These are phyloP conservation scores for Philhelius pedissequus DNA, from an alignment of 2,888 invertebrate species.

Conservation along the genomic window DNA sequence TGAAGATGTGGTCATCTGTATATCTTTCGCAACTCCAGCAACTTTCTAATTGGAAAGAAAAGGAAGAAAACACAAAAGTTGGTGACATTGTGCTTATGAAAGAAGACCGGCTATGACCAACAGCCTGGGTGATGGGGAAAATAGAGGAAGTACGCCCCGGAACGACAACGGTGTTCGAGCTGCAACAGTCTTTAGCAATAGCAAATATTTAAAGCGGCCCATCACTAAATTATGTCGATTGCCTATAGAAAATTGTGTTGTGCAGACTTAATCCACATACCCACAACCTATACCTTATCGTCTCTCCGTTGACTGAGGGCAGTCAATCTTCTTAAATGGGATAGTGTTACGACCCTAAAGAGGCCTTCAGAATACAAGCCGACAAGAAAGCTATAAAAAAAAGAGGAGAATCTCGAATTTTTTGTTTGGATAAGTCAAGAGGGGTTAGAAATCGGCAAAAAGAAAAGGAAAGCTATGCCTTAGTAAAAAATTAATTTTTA, in stretches of 20 bases:
- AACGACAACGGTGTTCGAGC: neutral
- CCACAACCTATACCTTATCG: no score
- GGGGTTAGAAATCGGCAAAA: no score
- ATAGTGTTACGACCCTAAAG: no score
- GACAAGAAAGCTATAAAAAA: no score
- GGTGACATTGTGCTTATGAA: slow-evolving; percentile 24
- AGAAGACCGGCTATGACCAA: neutral
- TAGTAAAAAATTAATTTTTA: no score
- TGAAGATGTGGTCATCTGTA: slow-evolving; percentile 25
- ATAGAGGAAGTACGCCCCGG: neutral
- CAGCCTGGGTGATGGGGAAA: slow-evolving; percentile 22
- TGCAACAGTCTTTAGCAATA: neutral
- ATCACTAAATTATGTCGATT: neutral
- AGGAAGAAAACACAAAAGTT: neutral
- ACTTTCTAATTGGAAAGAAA: slow-evolving; percentile 1
- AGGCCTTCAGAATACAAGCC: no score
- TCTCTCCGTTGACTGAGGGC: no score
- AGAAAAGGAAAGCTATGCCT: no score
- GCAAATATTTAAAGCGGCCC: neutral
- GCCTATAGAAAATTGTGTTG: neutral
- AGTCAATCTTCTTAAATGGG: no score
- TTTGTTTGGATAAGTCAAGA: no score
- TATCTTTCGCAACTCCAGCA: slow-evolving; percentile 18
- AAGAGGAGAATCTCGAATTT: no score
- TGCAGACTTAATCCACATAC: no score